Base-by-base conservation (phyloP, 2,797 vertebrate species). In the Fratercula arctica region DNA sequence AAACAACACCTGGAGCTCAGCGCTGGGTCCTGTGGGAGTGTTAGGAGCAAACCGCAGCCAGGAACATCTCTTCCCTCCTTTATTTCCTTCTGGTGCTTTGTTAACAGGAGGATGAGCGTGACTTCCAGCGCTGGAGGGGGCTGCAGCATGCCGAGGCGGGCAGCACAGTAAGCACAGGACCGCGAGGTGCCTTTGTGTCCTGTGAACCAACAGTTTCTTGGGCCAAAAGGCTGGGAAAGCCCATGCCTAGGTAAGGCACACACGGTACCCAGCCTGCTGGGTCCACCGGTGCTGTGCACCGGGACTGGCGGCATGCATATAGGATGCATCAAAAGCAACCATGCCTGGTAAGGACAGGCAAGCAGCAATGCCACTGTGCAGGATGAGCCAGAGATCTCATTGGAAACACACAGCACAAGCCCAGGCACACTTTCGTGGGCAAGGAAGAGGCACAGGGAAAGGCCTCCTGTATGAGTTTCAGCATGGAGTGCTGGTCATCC, bases 171-270 rank as follows among this genome's bases (percentile, higher is more conserved):
- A 69, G 56, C 70, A 8, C 31, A 50, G 51, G 46, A n/a, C 33
- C 1, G 1, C 0, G 1, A 8, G 0, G 0, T n/a, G 54, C 39
- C 82, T 0, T 0, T 2, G 13, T 18, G 20, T 24, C 35, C 67
- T 7, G 17, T 9, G 23, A 94, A 48, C 16, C 67, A 75, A 25
- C 21, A 33, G 31, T 26, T 68, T 43, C 28, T 33, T 8, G 18
- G 25, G 51, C 41, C 72, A 39, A 82, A 86, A 74, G n/a, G 24
- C 51, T 21, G 4, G 28, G 56, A 39, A 46, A 74, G 43, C 13
- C 24, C 45, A 3, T 0, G 3, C 1, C 1, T 10, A 16, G 7
- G 33, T 16, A 24, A 37, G 23, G 50, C 12, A 10, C 19, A 17
- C 14, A 0, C 9, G 3, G 73, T 56, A 16, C 24, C n/a, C 45